Percentiles rank a stretch among this genome's conserved stretches.
Evolutionary conservation across 2,888 invertebrate genomes (phyloP).

Genomic region (Pristionchus maxplancki): DNA sequence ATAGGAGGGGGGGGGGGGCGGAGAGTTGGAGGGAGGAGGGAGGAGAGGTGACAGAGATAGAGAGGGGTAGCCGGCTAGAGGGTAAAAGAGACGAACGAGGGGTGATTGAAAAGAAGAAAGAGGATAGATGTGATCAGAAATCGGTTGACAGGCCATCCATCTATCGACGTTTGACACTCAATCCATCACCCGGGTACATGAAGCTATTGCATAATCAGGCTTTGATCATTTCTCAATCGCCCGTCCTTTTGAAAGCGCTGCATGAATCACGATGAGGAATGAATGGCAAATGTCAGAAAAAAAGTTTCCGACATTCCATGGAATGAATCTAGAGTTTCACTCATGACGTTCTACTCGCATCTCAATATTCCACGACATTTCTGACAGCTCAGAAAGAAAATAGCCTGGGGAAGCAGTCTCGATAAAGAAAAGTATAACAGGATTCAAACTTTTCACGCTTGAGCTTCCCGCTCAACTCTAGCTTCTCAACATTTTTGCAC

Average conservation of each 20-base stretch:
- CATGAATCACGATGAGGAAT: slow-evolving; percentile 6
- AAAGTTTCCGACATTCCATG: neutral
- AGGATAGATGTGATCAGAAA: slow-evolving; percentile 33
- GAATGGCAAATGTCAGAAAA: neutral
- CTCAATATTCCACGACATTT: no score
- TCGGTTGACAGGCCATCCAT: slow-evolving; percentile 13
- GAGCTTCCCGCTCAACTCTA: neutral
- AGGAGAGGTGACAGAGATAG: slow-evolving; percentile 32
- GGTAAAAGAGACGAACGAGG: neutral
- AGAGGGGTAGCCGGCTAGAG: neutral
- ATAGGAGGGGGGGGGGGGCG: slow-evolving; percentile 2
- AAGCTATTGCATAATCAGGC: neutral
- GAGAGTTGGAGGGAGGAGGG: slow-evolving; percentile 1
- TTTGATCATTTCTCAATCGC: neutral
- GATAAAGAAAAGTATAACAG: no score
- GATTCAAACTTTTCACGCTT: neutral
- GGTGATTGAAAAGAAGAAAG: slow-evolving; percentile 5
- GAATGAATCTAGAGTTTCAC: neutral
- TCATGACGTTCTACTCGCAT: no score
- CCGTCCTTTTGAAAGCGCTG: neutral
- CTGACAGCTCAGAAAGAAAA: no score
- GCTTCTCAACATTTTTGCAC: neutral
- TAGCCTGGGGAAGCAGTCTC: no score
- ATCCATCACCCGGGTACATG: neutral
- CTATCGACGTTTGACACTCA: neutral